A percentile compares a stretch with the other conserved stretches of the same genome.
phyloP scores from a whole-genome alignment of 2,888 invertebrate species.

The Anorthoa munda region DNA sequence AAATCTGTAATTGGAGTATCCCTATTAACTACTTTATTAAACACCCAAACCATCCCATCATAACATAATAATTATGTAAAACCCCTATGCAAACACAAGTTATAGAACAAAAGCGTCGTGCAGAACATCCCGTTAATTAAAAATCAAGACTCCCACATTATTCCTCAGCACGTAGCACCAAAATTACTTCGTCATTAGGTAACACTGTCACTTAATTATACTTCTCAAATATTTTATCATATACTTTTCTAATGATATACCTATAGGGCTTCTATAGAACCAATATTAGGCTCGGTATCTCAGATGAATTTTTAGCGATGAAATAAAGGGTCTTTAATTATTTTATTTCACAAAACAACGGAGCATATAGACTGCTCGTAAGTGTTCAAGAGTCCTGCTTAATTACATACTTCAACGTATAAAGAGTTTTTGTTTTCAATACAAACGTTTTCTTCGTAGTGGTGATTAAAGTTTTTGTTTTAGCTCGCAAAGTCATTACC shows the following conservation, averaged over 20 bases:
- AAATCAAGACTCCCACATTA: slow-evolving; percentile 65
- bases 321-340: slow-evolving; percentile 15
- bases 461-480: slow-evolving; percentile 74
- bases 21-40: background rate
- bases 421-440: slow-evolving; percentile 31
- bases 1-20: background rate
- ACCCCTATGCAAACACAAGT: slow-evolving; percentile 4
- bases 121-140: slow-evolving; percentile 57
- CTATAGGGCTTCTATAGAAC: slow-evolving; percentile 33
- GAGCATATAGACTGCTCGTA: slow-evolving; percentile 16
- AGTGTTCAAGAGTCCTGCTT: slow-evolving; percentile 14
- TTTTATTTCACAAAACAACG: slow-evolving; percentile 18
- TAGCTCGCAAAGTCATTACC: slow-evolving; percentile 82
- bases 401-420: slow-evolving; percentile 28
- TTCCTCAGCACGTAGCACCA: slow-evolving; percentile 65
- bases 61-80: slow-evolving; percentile 7
- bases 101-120: slow-evolving; percentile 1
- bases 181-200: slow-evolving; percentile 63
- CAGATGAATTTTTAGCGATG: slow-evolving; percentile 2
- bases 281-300: slow-evolving; percentile 23
- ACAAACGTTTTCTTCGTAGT: slow-evolving; percentile 41
- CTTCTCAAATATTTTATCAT: slow-evolving; percentile 58
- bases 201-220: slow-evolving; percentile 58
- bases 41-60: background rate
- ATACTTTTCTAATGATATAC: slow-evolving; percentile 52